These are phyloP conservation scores for Encarsia formosa DNA, from an alignment of 2,888 invertebrate species.

Conservation along the genomic window DNA sequence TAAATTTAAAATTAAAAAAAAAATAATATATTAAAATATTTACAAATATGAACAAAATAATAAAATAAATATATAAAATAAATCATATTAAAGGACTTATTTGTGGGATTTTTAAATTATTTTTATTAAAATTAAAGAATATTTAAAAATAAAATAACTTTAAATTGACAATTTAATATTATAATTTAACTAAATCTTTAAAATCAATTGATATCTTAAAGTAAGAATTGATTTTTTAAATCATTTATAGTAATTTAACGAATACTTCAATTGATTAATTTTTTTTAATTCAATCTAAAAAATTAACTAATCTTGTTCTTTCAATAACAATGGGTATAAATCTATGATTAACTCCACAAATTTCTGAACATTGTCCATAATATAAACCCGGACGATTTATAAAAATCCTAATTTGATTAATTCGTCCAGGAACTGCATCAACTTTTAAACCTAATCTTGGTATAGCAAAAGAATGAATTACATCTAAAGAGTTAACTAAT, in stretches of 20 bases:
- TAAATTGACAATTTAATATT: too few relatives aligned
- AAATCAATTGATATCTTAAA: conserved; percentile 55
- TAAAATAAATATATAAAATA: too few relatives aligned
- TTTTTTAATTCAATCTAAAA: conserved; percentile 42
- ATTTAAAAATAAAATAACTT: too few relatives aligned
- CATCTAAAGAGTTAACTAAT: conserved; percentile 62
- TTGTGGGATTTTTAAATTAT: too few relatives aligned
- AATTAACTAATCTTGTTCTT: conserved; percentile 53
- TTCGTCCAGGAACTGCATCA: conserved; percentile 63
- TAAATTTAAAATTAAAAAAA: too few relatives aligned
- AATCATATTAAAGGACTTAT: too few relatives aligned
- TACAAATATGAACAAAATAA: too few relatives aligned
- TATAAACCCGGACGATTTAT: conserved; percentile 63
- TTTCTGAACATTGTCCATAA: conserved; percentile 77
- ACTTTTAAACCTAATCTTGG: conserved; percentile 63
- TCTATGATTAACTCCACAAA: conserved; percentile 75
- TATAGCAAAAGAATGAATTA: conserved; percentile 65
- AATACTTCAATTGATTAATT: conserved; percentile 28
- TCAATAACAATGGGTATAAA: conserved; percentile 74
- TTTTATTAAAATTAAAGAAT: too few relatives aligned
- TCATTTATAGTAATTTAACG: too few relatives aligned
- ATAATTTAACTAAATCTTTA: too few relatives aligned
- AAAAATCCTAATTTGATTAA: conserved; percentile 61
- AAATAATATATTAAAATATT: too few relatives aligned
- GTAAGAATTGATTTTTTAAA: conserved; percentile 44